Base-by-base conservation (phyloP, 2,797 vertebrate genomes). In the Corythornis leucogaster region DNA sequence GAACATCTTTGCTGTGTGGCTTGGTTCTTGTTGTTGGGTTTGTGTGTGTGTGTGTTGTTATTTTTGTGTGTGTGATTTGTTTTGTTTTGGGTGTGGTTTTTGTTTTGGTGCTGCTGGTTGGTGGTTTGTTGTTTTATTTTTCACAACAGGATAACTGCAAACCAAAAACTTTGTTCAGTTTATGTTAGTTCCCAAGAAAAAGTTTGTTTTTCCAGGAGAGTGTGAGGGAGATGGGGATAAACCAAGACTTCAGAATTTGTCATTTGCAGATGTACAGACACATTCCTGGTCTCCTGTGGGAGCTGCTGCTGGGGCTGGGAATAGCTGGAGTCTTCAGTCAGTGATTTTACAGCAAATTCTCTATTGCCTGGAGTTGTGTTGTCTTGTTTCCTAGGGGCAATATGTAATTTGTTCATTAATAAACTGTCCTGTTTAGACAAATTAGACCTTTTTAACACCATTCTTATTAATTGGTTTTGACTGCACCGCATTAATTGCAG, bases 401-500 rank as follows among this genome's bases (percentile, higher is more conserved):
- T 55, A 14, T 68, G 21, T 80, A 82, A 90, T 93, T 90, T 92
- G 43, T 73, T 93, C 31, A 8, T 66, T 80, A 87, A 85, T 5
- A 67, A 35, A 50, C 54, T 89, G n/a, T 69, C 80, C 75, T 70
- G 24, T 81, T 95, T 85, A 91, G 79, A 84, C 68, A 87, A 92
- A 93, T 94, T 85, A 92, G 92, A 73, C 62, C 71, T 92, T 78
- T 82, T 93, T 74, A 90, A 82, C 53, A 93, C 48, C 59, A 42
- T 92, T 91, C 80, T 28, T 91, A 33, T 74, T 91, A 87, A 54
- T 50, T 87, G 83, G 8, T 31, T 94, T 59, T 95, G 73, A 88
- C 92, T 87, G 67, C 57, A 50, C 25, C 85, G 31, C 1, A 8
- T 89, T 94, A 87, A 94, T 95, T 95, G 59, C 70, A 77, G n/a